Evolutionary conservation across 1,140 invertebrate genomes (phyloP).

Genomic region (Hylaeus anthracinus): DNA sequence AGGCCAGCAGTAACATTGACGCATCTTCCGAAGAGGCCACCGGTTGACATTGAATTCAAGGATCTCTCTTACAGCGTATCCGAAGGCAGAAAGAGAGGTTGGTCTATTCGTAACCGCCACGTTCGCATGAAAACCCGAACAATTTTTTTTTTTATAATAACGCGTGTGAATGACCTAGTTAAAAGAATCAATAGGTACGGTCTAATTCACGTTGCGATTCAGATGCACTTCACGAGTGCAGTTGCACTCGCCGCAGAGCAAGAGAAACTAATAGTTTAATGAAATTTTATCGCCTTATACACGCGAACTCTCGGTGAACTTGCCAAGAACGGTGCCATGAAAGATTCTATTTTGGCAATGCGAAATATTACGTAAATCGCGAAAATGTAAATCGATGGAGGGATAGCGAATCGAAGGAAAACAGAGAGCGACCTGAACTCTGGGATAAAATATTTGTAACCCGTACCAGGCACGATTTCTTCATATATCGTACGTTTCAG

Average conservation of each 20-base stretch:
- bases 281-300: slow-evolving; percentile 1
- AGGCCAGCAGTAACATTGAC: slow-evolving; percentile 83
- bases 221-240: slow-evolving; percentile 60
- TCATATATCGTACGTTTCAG: slow-evolving; percentile 71
- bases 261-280: slow-evolving; percentile 1
- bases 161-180: slow-evolving; percentile 69
- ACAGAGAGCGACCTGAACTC: not conserved
- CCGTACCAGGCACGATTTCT: not conserved
- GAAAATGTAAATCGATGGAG: not conserved
- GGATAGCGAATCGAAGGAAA: not conserved
- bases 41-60: slow-evolving; percentile 93
- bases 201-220: slow-evolving; percentile 60
- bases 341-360: slow-evolving; percentile 35
- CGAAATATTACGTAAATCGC: slow-evolving; percentile 3
- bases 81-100: slow-evolving; percentile 89
- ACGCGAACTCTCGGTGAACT: slow-evolving; percentile 7
- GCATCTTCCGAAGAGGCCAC: slow-evolving; percentile 89
- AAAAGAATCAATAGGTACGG: slow-evolving; percentile 73
- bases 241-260: slow-evolving; percentile 49
- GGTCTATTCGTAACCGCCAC: slow-evolving; percentile 1
- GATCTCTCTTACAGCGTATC: slow-evolving; percentile 92
- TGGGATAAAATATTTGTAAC: no score
- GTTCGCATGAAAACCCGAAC: no score
- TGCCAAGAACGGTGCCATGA: no score
- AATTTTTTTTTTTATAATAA: slow-evolving; percentile 28